Conservation (phyloP, 2,888 invertebrate species). For the Stenodera caucasica region DNA sequence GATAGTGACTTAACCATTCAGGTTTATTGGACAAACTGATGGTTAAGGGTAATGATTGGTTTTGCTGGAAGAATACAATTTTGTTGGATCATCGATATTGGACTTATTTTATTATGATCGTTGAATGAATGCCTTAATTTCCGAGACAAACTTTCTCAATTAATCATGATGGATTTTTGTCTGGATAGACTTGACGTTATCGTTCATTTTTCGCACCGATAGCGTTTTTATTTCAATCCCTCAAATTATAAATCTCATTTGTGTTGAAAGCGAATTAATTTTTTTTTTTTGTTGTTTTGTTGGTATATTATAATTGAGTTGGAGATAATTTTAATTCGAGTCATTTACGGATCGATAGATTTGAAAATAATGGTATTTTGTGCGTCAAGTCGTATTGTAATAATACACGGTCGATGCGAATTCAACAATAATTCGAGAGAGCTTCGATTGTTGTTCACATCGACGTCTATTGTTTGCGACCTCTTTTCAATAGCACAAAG, state of each 20-base stretch:
- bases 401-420: not conserved
- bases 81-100: too few species aligned
- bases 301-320: too few species aligned
- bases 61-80: too few species aligned
- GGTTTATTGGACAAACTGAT: constrained; percentile 17
- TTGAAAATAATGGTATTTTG: too few species aligned
- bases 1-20: constrained; percentile 32
- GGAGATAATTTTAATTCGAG: too few species aligned
- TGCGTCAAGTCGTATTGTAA: too few species aligned
- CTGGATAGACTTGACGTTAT: not conserved
- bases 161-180: constrained; percentile 1
- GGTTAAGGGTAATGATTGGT: too few species aligned
- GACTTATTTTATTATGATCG: too few species aligned
- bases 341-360: not conserved
- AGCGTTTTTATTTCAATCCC: not conserved
- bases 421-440: not conserved
- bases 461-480: not conserved
- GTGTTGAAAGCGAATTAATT: too few species aligned
- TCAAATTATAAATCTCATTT: not conserved
- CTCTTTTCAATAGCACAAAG: not conserved
- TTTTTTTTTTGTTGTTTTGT: too few species aligned
- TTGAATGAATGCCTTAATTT: not conserved
- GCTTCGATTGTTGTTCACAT: constrained; percentile 2
- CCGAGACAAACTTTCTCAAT: constrained; percentile 8
- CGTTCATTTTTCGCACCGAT: constrained; percentile 1